These are phyloP conservation scores for Xyrichtys novacula DNA, from an alignment of 2,797 vertebrate species.

Conservation along the genomic window DNA sequence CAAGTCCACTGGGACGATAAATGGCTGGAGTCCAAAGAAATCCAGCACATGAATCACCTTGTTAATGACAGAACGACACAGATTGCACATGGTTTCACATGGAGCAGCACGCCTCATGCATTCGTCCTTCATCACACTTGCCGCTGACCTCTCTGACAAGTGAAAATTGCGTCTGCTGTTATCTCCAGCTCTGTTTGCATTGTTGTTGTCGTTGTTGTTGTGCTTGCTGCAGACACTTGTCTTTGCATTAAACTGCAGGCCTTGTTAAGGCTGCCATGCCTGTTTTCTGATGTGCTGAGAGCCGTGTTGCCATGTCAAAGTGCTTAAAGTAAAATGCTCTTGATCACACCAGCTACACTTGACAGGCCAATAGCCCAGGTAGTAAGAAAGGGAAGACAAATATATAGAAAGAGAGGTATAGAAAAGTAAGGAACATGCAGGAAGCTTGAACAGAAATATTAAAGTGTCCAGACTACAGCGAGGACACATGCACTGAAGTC, in stretches of 20 bases:
- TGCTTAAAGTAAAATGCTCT: slow-evolving; percentile 65
- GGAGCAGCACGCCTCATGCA: background rate
- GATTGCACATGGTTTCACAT: slow-evolving; percentile 34
- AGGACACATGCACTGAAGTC: slow-evolving; percentile 15
- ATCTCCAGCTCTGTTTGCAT: slow-evolving; percentile 19
- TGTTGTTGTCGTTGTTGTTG: slow-evolving; percentile 33
- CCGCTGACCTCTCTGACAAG: slow-evolving; percentile 27
- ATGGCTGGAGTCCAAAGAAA: slow-evolving; percentile 45
- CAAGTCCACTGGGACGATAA: slow-evolving; percentile 22
- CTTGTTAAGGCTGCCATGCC: slow-evolving; percentile 57
- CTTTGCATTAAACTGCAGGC: slow-evolving; percentile 50
- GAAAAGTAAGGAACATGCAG: slow-evolving; percentile 13
- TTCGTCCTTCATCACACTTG: slow-evolving; percentile 9
- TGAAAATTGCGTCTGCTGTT: slow-evolving; percentile 38
- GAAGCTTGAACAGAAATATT: slow-evolving; percentile 29
- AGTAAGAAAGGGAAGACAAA: slow-evolving; percentile 3
- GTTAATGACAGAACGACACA: slow-evolving; percentile 35
- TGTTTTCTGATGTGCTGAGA: slow-evolving; percentile 62
- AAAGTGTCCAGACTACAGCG: slow-evolving; percentile 16
- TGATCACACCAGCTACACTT: slow-evolving; percentile 65
- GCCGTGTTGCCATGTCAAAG: slow-evolving; percentile 52
- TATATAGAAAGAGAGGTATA: background rate
- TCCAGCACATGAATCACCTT: slow-evolving; percentile 32
- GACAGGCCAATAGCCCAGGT: slow-evolving; percentile 70
- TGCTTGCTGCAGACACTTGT: slow-evolving; percentile 29